Base-by-base conservation (phyloP, 2,113 vertebrate species). In the Merops nubicus region DNA sequence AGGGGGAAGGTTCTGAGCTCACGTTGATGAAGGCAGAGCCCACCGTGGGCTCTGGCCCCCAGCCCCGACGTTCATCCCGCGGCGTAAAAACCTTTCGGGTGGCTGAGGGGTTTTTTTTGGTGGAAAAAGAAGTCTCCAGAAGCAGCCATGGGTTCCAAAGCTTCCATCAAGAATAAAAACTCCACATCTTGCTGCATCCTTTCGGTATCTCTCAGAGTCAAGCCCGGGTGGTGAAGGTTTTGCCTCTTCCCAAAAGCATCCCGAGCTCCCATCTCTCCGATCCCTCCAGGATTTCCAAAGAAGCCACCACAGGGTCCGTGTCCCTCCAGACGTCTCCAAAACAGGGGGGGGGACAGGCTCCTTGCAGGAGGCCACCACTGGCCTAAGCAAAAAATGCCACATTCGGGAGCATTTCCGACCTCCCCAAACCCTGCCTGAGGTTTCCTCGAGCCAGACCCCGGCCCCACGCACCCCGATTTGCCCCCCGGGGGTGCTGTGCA, bases 271-370 rank as follows among this genome's bases (percentile, higher is more conserved):
- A n/a, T n/a, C n/a, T n/a, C n/a, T n/a, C n/a, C n/a, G n/a, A n/a
- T n/a, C 43, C 77, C 36, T 15, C 2, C 0, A 22, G 33, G 1
- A 0, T 0, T 13, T 18, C 74, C 0, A 6, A 47, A 42, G 53
- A 5, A 6, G 28, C 76, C 2, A 0, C 76, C 2, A 0, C 19
- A 2, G 64, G 36, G 19, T 50, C 91, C 1, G 1, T 0, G 28
- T 43, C 64, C 76, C 86, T 5, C 31, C 0, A 28, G 73, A 13
- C 4, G 0, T 36, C 0, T 0, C 14, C 25, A 8, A 14, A 36
- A 1, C 1, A 0, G 1, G 26, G 28, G 74, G 0, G 1, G 26
- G 28, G 74, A 43, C 1, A 4, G 45, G 34, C 15, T 75, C 40
- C 80, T 34, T 8, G 1, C 38, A 9, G 50, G 67, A 51, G 50